Percentiles rank a stretch among this genome's conserved stretches.
Evolutionary conservation across 2,113 vertebrate genomes (phyloP).

Genomic region (Hepsetus odoe): DNA sequence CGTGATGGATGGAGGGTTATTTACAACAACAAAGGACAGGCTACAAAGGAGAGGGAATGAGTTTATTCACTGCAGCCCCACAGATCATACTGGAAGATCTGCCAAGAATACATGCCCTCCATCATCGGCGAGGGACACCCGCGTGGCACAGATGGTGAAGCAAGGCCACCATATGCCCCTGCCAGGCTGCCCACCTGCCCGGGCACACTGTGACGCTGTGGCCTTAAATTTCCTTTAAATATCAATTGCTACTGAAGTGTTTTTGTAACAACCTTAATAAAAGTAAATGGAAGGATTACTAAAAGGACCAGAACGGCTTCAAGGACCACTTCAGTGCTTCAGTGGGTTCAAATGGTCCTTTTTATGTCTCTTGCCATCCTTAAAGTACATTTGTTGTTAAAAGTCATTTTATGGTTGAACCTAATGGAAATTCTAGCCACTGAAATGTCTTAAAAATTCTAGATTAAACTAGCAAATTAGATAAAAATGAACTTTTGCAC

Average conservation of each 20-base stretch:
- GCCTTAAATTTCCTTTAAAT: slow-evolving; percentile 45
- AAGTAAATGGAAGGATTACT: too few species aligned
- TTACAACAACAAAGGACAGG: slow-evolving; percentile 59
- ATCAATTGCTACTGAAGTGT: not conserved
- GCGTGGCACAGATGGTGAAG: slow-evolving; percentile 44
- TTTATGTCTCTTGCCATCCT: too few species aligned
- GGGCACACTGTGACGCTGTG: not conserved
- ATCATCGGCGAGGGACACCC: slow-evolving; percentile 50
- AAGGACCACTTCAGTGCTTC: too few species aligned
- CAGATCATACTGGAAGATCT: slow-evolving; percentile 52
- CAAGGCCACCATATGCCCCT: slow-evolving; percentile 41
- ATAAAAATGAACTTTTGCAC: too few species aligned
- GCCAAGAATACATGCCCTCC: slow-evolving; percentile 48
- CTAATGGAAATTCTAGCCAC: too few species aligned
- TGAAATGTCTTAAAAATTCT: too few species aligned
- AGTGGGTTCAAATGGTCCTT: too few species aligned
- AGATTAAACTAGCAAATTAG: too few species aligned
- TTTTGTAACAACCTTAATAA: too few species aligned
- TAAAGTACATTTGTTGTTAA: too few species aligned
- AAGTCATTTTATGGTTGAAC: too few species aligned
- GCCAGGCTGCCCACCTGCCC: slow-evolving; percentile 51
- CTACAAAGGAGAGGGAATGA: slow-evolving; percentile 48
- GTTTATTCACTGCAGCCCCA: slow-evolving; percentile 46
- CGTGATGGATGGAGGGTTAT: slow-evolving; percentile 59
- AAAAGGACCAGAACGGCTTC: too few species aligned